Percentiles rank a stretch among this genome's conserved stretches.
These are phyloP conservation scores for Stomatorhinus ivindoensis DNA, from an alignment of 2,113 vertebrate genomes.

Conservation along the genomic window DNA sequence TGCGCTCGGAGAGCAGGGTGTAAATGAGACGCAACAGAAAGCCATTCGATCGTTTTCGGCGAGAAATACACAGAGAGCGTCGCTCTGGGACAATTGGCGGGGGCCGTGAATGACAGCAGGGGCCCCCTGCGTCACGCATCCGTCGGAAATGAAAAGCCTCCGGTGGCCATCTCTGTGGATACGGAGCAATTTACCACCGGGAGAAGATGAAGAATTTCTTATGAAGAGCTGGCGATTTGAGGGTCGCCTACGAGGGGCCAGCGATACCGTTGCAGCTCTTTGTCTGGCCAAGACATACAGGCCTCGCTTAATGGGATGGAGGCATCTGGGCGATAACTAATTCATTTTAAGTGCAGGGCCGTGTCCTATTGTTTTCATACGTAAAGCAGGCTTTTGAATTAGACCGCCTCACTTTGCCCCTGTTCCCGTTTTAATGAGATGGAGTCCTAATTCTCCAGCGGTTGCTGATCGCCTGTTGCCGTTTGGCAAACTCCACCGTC, in stretches of 20 bases:
- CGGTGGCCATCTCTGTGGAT: conserved; percentile 5
- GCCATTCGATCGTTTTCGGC: too few species aligned
- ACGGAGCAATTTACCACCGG: not conserved
- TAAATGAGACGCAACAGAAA: not conserved
- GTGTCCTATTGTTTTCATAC: conserved; percentile 35
- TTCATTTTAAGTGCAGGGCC: conserved; percentile 34
- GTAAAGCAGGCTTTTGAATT: conserved; percentile 35
- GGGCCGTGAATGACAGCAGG: not conserved
- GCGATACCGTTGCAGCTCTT: conserved; percentile 18
- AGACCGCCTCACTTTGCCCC: conserved; percentile 24
- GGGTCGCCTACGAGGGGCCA: conserved; percentile 24
- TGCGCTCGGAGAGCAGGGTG: not conserved
- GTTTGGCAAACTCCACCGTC: not conserved
- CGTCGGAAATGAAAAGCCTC: not conserved
- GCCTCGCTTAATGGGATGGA: conserved; percentile 35
- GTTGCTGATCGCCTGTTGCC: conserved; percentile 2
- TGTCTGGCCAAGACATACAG: conserved; percentile 20
- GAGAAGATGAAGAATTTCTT: conserved; percentile 16
- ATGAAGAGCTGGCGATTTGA: not conserved
- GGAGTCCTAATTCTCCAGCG: conserved; percentile 21
- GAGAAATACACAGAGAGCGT: not conserved
- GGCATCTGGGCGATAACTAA: conserved; percentile 39
- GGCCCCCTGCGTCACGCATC: not conserved
- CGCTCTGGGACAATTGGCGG: not conserved
- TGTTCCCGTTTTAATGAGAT: conserved; percentile 40